Evolutionary conservation across 2,113 vertebrate species (phyloP).

Genomic region (Mirounga angustirostris): DNA sequence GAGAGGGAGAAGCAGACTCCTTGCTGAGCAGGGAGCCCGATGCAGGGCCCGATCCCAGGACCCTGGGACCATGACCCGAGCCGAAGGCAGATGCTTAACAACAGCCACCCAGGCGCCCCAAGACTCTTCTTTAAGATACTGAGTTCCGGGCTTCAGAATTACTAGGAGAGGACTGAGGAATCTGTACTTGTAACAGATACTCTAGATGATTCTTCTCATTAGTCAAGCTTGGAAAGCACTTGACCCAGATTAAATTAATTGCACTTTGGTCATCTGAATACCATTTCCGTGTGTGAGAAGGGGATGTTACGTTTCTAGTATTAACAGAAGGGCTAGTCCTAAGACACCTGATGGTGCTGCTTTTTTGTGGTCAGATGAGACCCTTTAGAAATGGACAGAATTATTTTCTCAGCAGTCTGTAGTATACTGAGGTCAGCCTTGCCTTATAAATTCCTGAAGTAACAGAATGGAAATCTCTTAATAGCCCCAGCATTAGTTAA

Average conservation of each 20-base stretch:
- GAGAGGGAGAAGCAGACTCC: no score
- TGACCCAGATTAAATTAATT: conserved; percentile 1
- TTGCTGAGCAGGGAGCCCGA: no score
- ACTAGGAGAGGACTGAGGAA: neutral
- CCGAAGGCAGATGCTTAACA: no score
- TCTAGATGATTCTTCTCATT: neutral
- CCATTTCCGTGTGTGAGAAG: neutral
- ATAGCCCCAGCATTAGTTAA: neutral
- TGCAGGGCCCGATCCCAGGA: no score
- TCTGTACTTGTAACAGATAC: neutral
- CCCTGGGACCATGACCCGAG: no score
- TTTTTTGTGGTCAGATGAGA: neutral
- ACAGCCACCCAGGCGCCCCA: neutral
- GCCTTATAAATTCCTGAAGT: neutral
- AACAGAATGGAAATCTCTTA: neutral
- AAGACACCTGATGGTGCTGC: neutral
- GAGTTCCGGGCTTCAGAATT: neutral
- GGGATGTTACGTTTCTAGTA: neutral
- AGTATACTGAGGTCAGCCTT: neutral
- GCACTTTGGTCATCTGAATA: neutral
- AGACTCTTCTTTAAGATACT: neutral
- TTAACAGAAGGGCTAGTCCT: neutral
- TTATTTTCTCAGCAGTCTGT: neutral
- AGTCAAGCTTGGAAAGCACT: neutral
- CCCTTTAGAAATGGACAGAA: neutral